Evolutionary conservation across 1,140 invertebrate genomes (phyloP), one percentile per base, ranked within the genome.

Genomic region (Dinoponera quadriceps): DNA sequence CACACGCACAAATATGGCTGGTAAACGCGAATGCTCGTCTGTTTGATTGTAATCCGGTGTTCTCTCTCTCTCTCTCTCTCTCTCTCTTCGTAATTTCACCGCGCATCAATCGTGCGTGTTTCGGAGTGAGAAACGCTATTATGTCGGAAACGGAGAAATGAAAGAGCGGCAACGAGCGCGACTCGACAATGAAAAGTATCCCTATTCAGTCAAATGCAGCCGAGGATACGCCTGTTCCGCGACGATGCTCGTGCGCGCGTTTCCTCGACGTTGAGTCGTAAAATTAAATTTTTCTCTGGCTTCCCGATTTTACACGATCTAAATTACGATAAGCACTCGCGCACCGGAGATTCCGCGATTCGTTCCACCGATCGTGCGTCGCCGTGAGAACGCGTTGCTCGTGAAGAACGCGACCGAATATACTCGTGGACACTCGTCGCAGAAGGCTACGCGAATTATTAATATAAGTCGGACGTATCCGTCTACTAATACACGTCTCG

Each of bases 41-140:
- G n/a, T 80, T 80, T 80, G 51, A 80, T 80, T 80, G 57, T 69
- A 80, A 78, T 78, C 9, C 22, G 65, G 38, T 38, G 44, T 80
- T 68, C 55, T 44, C 38, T 68, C 55, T 44, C 38, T n/a, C n/a
- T n/a, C n/a, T n/a, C n/a, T n/a, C n/a, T n/a, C n/a, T n/a, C n/a
- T n/a, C n/a, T n/a, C n/a, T 63, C 18, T 11, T 54, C 27, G 33
- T 54, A 22, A 77, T 13, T 25, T 48, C 7, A 14, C 25, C 38
- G 38, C 9, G 38, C 38, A 9, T 9, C 3, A 29, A 75, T 62
- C n/a, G 16, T n/a, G n/a, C n/a, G n/a, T n/a, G n/a, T n/a, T n/a
- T 59, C 16, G 18, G 33, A 16, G 4, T 55, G 54, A 54, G 25
- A 57, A 55, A 69, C 14, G 22, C 16, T 33, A 55, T 55, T 27